Percentiles rank a stretch among this genome's conserved stretches.
These are phyloP conservation scores for Ctenochaetus hawaiiensis DNA, from an alignment of 2,797 vertebrate genomes.

Conservation along the genomic window DNA sequence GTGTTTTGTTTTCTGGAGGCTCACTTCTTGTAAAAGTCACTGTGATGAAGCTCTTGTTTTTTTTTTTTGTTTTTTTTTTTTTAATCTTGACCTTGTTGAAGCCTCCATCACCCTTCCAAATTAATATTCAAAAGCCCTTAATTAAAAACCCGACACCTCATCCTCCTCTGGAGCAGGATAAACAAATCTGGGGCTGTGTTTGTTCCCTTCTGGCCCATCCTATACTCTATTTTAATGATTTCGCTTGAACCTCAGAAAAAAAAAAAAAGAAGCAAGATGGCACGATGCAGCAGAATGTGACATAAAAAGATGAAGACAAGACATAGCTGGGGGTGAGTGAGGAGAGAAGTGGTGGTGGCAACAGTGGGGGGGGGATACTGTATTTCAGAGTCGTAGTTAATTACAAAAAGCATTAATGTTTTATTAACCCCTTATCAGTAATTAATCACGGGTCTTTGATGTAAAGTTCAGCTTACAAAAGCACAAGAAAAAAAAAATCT, in stretches of 20 bases:
- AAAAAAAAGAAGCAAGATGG: conserved; percentile 62
- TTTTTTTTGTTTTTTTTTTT: conserved; percentile 60
- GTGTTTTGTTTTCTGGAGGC: conserved; percentile 83
- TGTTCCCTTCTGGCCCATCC: conserved; percentile 85
- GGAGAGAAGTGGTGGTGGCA: conserved; percentile 70
- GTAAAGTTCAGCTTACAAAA: conserved; percentile 91
- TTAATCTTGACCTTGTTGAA: conserved; percentile 84
- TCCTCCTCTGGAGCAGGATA: conserved; percentile 80
- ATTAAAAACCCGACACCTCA: conserved; percentile 81
- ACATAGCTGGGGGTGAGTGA: conserved; percentile 84
- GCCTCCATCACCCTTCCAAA: conserved; percentile 84
- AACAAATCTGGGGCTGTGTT: conserved; percentile 84
- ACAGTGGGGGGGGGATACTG: conserved; percentile 57
- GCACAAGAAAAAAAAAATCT: conserved; percentile 73
- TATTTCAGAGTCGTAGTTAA: conserved; percentile 85
- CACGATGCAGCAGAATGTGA: conserved; percentile 82
- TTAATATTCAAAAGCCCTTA: conserved; percentile 86
- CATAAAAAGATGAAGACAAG: conserved; percentile 85
- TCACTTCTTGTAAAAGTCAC: conserved; percentile 80
- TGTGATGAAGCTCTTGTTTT: conserved; percentile 79
- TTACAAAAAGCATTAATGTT: conserved; percentile 90
- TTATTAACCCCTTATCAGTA: conserved; percentile 92
- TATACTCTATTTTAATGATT: conserved; percentile 84
- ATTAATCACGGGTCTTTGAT: conserved; percentile 91
- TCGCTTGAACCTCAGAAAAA: conserved; percentile 77